phyloP scores from a whole-genome alignment of 2,888 invertebrate species.

The Lithophane leautieri region DNA sequence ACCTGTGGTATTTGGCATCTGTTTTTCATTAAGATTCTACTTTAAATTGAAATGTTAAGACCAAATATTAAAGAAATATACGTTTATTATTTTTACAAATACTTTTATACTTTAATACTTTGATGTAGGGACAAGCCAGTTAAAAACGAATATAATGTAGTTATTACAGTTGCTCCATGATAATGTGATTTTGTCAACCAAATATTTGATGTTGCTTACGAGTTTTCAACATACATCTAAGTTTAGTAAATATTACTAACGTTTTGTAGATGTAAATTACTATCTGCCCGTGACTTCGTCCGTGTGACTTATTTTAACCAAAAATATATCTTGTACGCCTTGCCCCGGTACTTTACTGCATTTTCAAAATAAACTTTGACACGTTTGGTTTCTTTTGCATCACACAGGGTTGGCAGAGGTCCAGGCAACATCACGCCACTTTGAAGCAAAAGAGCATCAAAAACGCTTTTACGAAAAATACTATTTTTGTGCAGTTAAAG shows the following conservation, averaged over 20 bases:
- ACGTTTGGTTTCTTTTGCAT: conserved; percentile 35
- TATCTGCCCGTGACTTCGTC: too few species aligned
- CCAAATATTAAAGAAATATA: conserved; percentile 45
- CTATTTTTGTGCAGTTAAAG: conserved; percentile 18
- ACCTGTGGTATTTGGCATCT: conserved; percentile 56
- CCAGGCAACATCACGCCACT: conserved; percentile 49
- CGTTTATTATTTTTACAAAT: conserved; percentile 38
- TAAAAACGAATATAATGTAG: neutral
- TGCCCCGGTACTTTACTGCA: neutral
- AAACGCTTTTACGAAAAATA: conserved; percentile 40
- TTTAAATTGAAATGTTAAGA: conserved; percentile 50
- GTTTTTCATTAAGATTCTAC: conserved; percentile 62
- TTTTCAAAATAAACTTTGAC: conserved; percentile 30
- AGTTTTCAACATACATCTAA: neutral
- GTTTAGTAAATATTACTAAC: neutral
- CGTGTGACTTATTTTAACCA: too few species aligned
- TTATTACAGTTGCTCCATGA: neutral
- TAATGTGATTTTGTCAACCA: neutral
- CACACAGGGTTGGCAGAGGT: conserved; percentile 42
- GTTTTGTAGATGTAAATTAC: neutral
- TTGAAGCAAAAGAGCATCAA: conserved; percentile 34
- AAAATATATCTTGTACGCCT: too few species aligned
- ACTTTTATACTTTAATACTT: neutral
- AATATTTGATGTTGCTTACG: neutral
- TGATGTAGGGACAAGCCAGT: neutral